Evolutionary conservation across 2,113 vertebrate species (phyloP), one percentile per base, ranked within the genome.

Genomic region (Lophura nycthemera): DNA sequence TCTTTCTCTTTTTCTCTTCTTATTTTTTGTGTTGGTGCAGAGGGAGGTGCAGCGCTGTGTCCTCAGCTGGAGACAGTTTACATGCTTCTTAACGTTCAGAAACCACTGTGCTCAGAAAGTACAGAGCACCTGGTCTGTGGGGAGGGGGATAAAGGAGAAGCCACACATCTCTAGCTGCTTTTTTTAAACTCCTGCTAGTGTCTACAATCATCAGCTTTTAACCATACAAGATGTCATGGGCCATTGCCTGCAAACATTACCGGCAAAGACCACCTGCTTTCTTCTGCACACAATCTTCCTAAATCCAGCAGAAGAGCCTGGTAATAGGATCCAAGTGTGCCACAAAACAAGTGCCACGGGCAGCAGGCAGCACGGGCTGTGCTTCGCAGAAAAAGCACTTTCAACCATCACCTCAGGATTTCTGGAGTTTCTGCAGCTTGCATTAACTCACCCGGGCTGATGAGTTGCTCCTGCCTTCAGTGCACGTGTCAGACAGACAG

Each of bases 11-110:
- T 14, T 6, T 12, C 17, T 8, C 3, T 40, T 0, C n/a, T 27
- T 22, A 13, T 43, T 65, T 30, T 0, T 0, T 40, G 40, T 36
- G n/a, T 56, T 15, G 14, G 19, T 48, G 47, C 12, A 10, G 22
- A 27, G 69, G 48, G 45, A 32, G 36, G 79, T 76, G 36, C 56
- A 42, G 32, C 1, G 0, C 24, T 75, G 50, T 27, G 38, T n/a
- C 72, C 65, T 95, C 93, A 91, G 89, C 72, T 89, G 82, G 11
- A 0, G 83, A 52, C 57, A 74, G 61, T 75, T 92, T 34, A 86
- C 72, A 81, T 74, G 75, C 83, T 90, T 88, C 80, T 86, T 43
- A 93, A 94, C 18, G 17, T 86, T 96, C 90, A 81, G 77, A 95
- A 93, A 86, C 88, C 77, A 79, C 82, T 0, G 12, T 56, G 67